Conservation (phyloP, 2,797 vertebrate genomes). For the Lepidocolaptes lacrymiger region DNA sequence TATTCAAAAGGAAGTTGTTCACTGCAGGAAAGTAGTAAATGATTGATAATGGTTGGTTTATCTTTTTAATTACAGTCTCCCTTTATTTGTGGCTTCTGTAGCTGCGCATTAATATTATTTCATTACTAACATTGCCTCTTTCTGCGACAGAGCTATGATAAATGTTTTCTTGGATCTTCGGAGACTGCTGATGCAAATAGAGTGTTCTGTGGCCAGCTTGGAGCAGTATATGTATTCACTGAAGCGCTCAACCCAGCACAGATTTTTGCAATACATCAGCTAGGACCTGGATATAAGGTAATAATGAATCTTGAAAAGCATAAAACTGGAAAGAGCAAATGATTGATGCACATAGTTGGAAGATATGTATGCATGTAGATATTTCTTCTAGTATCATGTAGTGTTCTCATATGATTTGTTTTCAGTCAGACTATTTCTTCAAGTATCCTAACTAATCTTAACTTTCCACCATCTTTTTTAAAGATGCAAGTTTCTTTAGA, state of each 20-base stretch:
- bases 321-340: neutral
- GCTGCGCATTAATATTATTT: neutral
- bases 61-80: neutral
- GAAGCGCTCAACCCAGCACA: constrained; percentile 97
- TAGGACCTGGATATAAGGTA: constrained; percentile 97
- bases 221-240: constrained; percentile 95
- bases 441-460: neutral
- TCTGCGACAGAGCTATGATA: constrained; percentile 90
- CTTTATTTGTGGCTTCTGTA: neutral
- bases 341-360: neutral
- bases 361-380: neutral
- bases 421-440: neutral
- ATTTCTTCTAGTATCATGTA: neutral
- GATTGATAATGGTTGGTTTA: neutral
- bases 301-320: neutral
- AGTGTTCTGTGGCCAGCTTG: constrained; percentile 97
- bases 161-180: constrained; percentile 98
- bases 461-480: neutral
- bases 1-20: neutral
- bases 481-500: neutral
- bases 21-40: neutral
- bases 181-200: constrained; percentile 96
- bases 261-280: constrained; percentile 98
- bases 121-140: constrained; percentile 48
- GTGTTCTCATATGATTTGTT: neutral